Evolutionary conservation across 2,113 vertebrate genomes (phyloP).

Genomic region (Eurystomus gularis): DNA sequence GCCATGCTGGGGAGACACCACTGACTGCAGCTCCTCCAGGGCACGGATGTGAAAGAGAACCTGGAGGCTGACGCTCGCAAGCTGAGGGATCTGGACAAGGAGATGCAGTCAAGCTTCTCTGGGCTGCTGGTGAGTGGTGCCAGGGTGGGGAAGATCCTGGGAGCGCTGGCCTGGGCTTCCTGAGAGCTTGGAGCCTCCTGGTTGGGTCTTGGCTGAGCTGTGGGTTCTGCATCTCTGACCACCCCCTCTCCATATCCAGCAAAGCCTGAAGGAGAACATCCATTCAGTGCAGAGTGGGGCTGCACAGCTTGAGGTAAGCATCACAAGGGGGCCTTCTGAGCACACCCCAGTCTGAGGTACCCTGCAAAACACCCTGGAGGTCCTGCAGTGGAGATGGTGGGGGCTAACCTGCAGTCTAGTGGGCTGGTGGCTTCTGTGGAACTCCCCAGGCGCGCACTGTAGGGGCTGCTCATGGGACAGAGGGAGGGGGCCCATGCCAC

Average conservation of each 20-base stretch:
- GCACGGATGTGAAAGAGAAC: accelerated
- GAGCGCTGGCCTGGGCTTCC: neutral
- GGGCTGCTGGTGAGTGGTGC: conserved; percentile 67
- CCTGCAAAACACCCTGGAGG: neutral
- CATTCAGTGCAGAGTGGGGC: neutral
- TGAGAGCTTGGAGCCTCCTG: neutral
- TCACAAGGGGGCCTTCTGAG: neutral
- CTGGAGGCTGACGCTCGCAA: neutral
- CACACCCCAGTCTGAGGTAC: accelerated
- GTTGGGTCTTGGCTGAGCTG: neutral
- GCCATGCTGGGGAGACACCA: neutral
- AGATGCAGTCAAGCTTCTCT: conserved; percentile 60
- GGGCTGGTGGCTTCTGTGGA: neutral
- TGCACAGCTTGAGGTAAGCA: neutral
- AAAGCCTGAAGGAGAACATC: conserved; percentile 64
- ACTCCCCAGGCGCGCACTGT: neutral
- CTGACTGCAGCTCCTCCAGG: neutral
- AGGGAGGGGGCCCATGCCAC: neutral
- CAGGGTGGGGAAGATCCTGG: neutral
- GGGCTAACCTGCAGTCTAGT: neutral
- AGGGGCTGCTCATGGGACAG: neutral
- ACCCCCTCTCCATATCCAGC: conserved; percentile 36
- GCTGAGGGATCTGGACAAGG: conserved; percentile 68
- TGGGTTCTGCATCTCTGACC: neutral
- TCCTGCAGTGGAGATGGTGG: neutral